Evolutionary conservation across 2,113 vertebrate genomes (phyloP).

Genomic region (Stegostoma tigrinum): DNA sequence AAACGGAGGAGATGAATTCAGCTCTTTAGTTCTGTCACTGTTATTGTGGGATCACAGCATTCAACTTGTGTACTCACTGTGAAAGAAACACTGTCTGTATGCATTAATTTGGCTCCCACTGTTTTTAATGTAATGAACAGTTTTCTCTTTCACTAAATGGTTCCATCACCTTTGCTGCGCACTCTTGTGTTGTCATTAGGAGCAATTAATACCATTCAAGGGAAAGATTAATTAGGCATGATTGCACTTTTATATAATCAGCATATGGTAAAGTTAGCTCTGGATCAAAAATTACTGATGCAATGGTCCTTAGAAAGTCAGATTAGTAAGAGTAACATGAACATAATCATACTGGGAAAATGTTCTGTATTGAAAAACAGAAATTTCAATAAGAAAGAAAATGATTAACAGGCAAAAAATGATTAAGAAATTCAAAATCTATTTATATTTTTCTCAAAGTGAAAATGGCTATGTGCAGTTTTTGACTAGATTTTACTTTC

Average conservation of each 20-base stretch:
- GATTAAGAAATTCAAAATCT: background rate
- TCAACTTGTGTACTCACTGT: background rate
- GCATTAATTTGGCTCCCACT: slow-evolving; percentile 19
- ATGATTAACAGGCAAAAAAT: background rate
- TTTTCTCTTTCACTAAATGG: background rate
- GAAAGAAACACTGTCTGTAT: background rate
- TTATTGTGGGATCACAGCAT: background rate
- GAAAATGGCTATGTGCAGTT: background rate
- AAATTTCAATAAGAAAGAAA: slow-evolving; percentile 7
- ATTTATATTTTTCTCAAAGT: background rate
- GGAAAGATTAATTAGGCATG: background rate
- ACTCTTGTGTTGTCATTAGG: background rate
- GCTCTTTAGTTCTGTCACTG: background rate
- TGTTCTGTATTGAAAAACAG: background rate
- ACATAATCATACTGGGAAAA: background rate
- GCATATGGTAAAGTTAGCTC: background rate
- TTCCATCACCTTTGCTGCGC: background rate
- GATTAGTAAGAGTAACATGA: background rate
- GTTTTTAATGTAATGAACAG: slow-evolving; percentile 29
- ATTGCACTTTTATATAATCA: slow-evolving; percentile 6
- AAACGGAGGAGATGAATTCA: background rate
- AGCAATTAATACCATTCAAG: slow-evolving; percentile 10
- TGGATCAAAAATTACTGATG: slow-evolving; percentile 8
- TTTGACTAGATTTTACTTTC: background rate
- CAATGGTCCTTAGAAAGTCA: background rate